These are phyloP conservation scores for Leptoteleia sp. DNA, from an alignment of 1,140 invertebrate genomes.

Conservation along the genomic window DNA sequence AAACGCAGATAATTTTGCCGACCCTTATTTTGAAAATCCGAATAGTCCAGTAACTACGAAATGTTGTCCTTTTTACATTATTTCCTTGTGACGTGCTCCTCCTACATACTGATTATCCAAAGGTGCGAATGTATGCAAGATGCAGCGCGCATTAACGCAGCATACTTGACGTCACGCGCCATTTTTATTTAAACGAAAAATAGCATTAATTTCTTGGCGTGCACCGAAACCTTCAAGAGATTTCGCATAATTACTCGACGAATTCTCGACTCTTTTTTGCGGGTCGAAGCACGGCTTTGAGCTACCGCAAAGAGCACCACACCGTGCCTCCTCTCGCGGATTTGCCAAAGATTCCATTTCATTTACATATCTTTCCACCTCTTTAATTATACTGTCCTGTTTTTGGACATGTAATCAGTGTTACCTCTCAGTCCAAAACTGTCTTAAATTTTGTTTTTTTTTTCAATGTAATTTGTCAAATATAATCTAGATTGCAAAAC, in stretches of 20 bases:
- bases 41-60: constrained; percentile 1
- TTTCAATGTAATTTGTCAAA: too few relatives aligned
- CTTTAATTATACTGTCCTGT: constrained; percentile 48
- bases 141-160: constrained; percentile 14
- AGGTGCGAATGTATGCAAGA: constrained; percentile 1
- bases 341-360: constrained; percentile 72
- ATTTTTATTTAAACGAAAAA: constrained; percentile 51
- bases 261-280: constrained; percentile 41
- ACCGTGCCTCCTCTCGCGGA: constrained; percentile 20
- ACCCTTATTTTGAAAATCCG: constrained; percentile 24
- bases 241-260: constrained; percentile 58
- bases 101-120: constrained; percentile 27
- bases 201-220: constrained; percentile 37
- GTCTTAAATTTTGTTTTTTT: too few relatives aligned
- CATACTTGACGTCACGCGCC: constrained; percentile 15
- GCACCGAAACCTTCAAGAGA: constrained; percentile 43
- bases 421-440: too few relatives aligned
- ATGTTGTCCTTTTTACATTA: constrained; percentile 4
- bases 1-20: constrained; percentile 16
- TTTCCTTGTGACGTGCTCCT: neutral
- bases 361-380: constrained; percentile 69
- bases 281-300: constrained; percentile 32
- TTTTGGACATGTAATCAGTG: constrained; percentile 35
- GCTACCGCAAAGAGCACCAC: constrained; percentile 33
- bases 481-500: too few relatives aligned